Evolutionary conservation across 2,113 vertebrate genomes (phyloP), one percentile per base, ranked within the genome.

Genomic region (Glaucomys volans): DNA sequence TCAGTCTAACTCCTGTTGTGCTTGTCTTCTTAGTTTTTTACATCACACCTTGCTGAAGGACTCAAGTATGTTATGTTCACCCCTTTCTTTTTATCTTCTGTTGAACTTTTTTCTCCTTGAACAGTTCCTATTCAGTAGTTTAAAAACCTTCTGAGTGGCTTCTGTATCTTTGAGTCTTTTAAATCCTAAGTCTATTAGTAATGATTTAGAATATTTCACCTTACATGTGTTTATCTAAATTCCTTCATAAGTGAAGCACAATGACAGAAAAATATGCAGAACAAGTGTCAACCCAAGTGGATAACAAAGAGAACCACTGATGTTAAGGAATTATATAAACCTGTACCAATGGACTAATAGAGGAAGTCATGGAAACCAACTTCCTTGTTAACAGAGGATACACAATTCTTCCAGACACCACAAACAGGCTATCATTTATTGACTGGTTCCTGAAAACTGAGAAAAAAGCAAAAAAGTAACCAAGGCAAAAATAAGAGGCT

Each of bases 1-100:
- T 96, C 95, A 52, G 2, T 82, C 91, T 37, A 14, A 44, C 69
- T 72, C 95, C 67, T 20, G 4, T 26, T 40, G 59, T 44, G 50
- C 62, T 57, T 97, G 80, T 96, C 96, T 89, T 97, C 96, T 95
- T 85, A 22, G 57, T 80, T 96, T 97, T 88, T 96, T 96, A 85
- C 72, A 66, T 75, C 74, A 82, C 75, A 75, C 80, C 89, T 90
- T 2, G 26, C 75, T 91, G 83, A 94, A 96, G 87, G 92, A 59
- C 3, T 87, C 92, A 93, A 20, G 67, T 82, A 57, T 30, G 9
- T 83, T 1, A 0, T 1, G 0, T 77, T 77, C 59, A 54, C 59
- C 54, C 44, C 93, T 83, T 97, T 95, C 74, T 75, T 93, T 96
- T 94, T 71, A 59, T 92, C 90, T 69, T 24, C 81, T 97, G 64